A percentile compares a stretch with the other conserved stretches of the same genome.
These are phyloP conservation scores for Dendrolimus houi DNA, from an alignment of 2,888 invertebrate species.

Conservation along the genomic window DNA sequence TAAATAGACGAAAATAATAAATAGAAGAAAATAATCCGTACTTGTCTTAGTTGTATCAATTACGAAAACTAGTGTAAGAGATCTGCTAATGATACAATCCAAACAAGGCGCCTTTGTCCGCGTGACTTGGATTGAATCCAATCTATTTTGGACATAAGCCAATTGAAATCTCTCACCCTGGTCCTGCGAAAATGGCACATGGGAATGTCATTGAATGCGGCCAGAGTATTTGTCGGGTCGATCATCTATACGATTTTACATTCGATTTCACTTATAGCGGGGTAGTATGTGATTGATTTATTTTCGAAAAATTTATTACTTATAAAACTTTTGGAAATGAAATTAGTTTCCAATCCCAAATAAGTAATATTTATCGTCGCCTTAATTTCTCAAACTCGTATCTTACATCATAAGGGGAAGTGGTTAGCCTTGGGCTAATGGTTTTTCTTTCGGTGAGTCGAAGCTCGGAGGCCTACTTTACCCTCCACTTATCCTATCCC, in stretches of 20 bases:
- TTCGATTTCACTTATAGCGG: neutral
- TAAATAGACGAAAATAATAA: neutral
- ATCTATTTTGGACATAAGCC: conserved; percentile 38
- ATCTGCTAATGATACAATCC: conserved; percentile 37
- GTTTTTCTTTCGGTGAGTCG: too few relatives aligned
- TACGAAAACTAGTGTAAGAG: conserved; percentile 28
- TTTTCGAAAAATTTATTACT: neutral
- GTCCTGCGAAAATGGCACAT: conserved; percentile 29
- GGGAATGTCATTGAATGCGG: conserved; percentile 25
- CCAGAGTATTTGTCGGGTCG: conserved; percentile 16
- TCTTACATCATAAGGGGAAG: too few relatives aligned
- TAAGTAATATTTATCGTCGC: too few relatives aligned
- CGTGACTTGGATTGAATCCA: conserved; percentile 48
- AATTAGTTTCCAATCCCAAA: too few relatives aligned
- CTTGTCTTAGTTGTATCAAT: neutral
- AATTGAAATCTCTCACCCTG: conserved; percentile 41
- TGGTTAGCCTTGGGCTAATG: too few relatives aligned
- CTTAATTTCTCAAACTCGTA: too few relatives aligned
- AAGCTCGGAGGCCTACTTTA: too few relatives aligned
- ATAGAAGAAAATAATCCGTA: neutral
- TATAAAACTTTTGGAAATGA: too few relatives aligned
- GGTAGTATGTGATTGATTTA: neutral
- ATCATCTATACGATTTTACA: conserved; percentile 3
- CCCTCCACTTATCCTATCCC: too few relatives aligned
- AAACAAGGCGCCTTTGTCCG: conserved; percentile 31